Base-by-base conservation (phyloP, 2,113 vertebrate genomes). In the Pangasianodon gigas region DNA sequence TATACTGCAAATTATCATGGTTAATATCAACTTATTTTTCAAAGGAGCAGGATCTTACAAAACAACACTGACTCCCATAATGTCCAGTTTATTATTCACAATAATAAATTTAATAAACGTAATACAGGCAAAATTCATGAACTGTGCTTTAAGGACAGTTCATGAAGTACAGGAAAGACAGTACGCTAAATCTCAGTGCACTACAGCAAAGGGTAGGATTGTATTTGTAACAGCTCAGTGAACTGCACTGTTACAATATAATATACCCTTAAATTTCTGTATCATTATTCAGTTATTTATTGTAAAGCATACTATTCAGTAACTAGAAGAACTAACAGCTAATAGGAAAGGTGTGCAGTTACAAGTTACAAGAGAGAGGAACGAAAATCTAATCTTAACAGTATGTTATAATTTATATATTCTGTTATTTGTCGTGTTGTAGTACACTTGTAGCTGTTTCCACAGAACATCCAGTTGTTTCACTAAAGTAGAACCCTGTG, bases 381-480 rank as follows among this genome's bases (percentile, higher is more conserved):
- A 81, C 0, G 14, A 32, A 82, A 82, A 14, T 48, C 24, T 51
- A 0, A 19, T 32, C n/a, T 56, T 18, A 32, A 56, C 80, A 82
- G 21, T 37, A 51, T 48, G 13, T 48, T 85, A 24, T 46, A 13
- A 3, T 62, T 37, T 44, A 14, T 84, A 84, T 65, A 67, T 29
- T 65, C 44, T 54, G 46, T 37, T 74, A 37, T 71, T 32, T 32
- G 41, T 71, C n/a, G 69, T 62, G 67, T 29, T 75, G 29, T 71
- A 52, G 9, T 83, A 21, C 29, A 56, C 29, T 29, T 19, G 46
- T 46, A 29, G 16, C 32, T 86, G 60, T 54, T 71, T 19, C 18
- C n/a, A 54, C n/a, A n/a, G 65, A 85, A 51, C 62, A 71, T 37
- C 67, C 48, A 74, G 85, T 74, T 14, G 19, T 86, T 69, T 52